A percentile compares a stretch with the other conserved stretches of the same genome.
phyloP scores from a whole-genome alignment of 2,797 vertebrate species.

The Cephalopachus bancanus region DNA sequence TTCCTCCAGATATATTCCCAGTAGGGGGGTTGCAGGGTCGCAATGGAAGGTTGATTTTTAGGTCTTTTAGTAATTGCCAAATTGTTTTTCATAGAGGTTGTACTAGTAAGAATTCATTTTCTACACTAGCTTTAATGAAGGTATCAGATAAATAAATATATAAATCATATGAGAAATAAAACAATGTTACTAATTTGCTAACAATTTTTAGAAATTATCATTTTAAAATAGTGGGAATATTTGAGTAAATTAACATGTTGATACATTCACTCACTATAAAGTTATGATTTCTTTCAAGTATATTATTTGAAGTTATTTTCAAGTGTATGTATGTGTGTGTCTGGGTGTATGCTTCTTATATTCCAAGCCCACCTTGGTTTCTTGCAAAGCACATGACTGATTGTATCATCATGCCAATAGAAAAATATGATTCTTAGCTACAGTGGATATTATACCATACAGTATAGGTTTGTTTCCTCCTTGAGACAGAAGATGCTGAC shows the following conservation, averaged over 20 bases:
- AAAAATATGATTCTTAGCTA: background rate
- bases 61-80: no score
- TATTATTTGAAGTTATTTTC: background rate
- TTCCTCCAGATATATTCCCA: no score
- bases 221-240: constrained; percentile 1
- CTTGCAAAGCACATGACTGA: background rate
- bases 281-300: constrained; percentile 6
- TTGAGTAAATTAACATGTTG: constrained; percentile 41
- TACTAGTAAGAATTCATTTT: background rate
- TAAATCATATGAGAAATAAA: background rate
- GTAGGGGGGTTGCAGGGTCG: no score
- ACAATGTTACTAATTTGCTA: background rate
- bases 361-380: background rate
- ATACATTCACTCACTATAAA: background rate
- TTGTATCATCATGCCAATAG: background rate
- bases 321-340: background rate
- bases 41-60: no score
- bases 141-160: background rate
- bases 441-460: background rate
- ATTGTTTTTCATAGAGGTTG: no score
- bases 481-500: background rate
- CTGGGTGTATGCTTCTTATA: background rate
- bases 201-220: background rate
- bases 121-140: background rate
- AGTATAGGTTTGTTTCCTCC: no score